Evolutionary conservation across 1,140 invertebrate species (phyloP), one percentile per base, ranked within the genome.

Genomic region (Meloidogyne hapla): DNA sequence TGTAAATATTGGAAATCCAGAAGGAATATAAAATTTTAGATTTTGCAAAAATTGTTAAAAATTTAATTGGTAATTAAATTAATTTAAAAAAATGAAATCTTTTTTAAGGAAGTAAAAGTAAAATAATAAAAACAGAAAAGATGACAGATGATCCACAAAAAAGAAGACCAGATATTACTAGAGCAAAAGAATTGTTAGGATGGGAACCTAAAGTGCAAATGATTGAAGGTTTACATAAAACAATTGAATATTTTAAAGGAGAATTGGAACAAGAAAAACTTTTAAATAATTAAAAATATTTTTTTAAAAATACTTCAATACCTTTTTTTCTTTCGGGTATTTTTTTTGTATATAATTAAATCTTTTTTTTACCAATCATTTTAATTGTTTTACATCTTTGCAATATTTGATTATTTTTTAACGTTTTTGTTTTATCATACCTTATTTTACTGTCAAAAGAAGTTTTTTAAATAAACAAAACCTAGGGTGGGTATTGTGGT

Each of bases 1-100:
- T 25, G 91, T 99, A 0, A 99, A 99, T 89, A 88, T 99, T 74
- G 97, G 97, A 33, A 99, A 99, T 90, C 96, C 97, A 1, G 93
- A 95, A 40, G 97, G n/a, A 99, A 89, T 93, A 97, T 88, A 94
- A 94, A 1, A 98, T 99, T 82, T 91, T 93, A 90, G 92, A 98
- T 88, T 98, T 99, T 90, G 96, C 96, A 0, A 87, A 91, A 61
- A 94, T 96, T 79, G 98, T 99, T 76, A 93, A 92, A 85, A 90
- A 93, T 70, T 71, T 90, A 69, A 88, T 91, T 38, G 89, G 90
- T 89, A 77, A 80, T 87, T 21, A 18, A 10, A 21, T 48, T 61
- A 25, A 2, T 26, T 26, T n/a, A 8, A 12, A 40, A 75, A 62
- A 25, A 33, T 61, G 13, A 56, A 48, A 12, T 40, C 15, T 42